Evolutionary conservation across 2,888 invertebrate genomes (phyloP).

Genomic region (Nymphalis c-album): DNA sequence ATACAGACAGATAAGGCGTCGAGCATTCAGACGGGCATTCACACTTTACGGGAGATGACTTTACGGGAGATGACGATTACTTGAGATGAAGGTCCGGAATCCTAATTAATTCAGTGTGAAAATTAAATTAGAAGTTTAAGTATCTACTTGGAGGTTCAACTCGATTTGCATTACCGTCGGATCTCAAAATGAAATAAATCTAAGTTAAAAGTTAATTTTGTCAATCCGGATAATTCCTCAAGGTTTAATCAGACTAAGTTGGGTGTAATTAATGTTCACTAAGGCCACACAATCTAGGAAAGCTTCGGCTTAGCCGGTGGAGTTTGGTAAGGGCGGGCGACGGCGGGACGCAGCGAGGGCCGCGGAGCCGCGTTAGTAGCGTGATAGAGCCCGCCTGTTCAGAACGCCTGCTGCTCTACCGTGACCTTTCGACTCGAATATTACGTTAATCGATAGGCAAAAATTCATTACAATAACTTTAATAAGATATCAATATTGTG

Average conservation of each 20-base stretch:
- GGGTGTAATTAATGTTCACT: constrained; percentile 81
- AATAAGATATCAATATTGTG: not conserved
- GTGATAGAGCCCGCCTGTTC: constrained; percentile 60
- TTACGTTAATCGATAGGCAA: constrained; percentile 53
- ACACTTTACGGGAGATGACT: not conserved
- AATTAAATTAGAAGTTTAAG: constrained; percentile 37
- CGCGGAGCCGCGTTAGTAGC: constrained; percentile 57
- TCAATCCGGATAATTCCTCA: constrained; percentile 81
- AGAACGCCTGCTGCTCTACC: constrained; percentile 55
- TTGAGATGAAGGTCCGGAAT: not conserved
- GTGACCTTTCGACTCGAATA: constrained; percentile 55
- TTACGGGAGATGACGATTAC: too few relatives aligned
- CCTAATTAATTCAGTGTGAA: constrained; percentile 17
- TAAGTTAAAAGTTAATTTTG: constrained; percentile 81
- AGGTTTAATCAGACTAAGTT: constrained; percentile 81
- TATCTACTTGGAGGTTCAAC: constrained; percentile 33
- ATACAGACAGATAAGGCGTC: not conserved
- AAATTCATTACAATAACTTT: constrained; percentile 13
- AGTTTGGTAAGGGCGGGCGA: constrained; percentile 54
- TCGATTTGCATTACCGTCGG: constrained; percentile 44
- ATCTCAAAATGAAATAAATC: constrained; percentile 68
- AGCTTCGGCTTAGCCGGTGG: constrained; percentile 74
- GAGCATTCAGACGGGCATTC: not conserved
- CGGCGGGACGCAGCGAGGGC: constrained; percentile 42
- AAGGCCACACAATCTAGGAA: constrained; percentile 79